These are phyloP conservation scores for Phoeniculus purpureus DNA, from an alignment of 2,797 vertebrate genomes.

Conservation along the genomic window DNA sequence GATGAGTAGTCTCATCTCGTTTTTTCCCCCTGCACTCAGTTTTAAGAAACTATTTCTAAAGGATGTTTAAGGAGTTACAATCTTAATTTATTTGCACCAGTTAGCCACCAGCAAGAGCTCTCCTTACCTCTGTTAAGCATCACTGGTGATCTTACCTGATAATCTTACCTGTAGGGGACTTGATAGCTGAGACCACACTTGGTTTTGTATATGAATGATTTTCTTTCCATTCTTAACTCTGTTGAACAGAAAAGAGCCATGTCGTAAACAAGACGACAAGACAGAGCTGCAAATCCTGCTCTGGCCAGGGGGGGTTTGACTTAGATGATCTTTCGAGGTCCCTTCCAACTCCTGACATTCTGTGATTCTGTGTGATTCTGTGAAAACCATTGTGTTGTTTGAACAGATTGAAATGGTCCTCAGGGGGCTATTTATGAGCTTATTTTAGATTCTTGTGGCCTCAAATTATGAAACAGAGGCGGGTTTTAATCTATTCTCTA, in stretches of 20 bases:
- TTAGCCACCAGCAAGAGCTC: neutral
- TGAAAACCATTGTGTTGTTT: neutral
- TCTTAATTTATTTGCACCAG: neutral
- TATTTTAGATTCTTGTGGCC: constrained; percentile 28
- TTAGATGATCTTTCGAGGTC: no score
- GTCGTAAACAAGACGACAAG: constrained; percentile 15
- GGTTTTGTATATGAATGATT: neutral
- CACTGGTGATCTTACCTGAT: neutral
- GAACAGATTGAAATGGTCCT: neutral
- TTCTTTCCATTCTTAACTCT: neutral
- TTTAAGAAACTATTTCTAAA: neutral
- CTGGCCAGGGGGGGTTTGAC: no score
- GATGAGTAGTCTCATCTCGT: neutral
- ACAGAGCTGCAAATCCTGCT: neutral
- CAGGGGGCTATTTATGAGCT: constrained; percentile 1
- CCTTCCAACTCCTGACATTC: no score
- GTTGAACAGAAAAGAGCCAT: neutral
- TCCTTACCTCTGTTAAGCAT: neutral
- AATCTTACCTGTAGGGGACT: neutral
- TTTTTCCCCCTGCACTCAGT: neutral
- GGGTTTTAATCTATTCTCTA: constrained; percentile 3
- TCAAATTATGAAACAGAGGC: neutral
- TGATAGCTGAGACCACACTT: neutral
- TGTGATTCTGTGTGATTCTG: neutral
- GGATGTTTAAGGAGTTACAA: neutral